Percentiles rank a stretch among this genome's conserved stretches.
phyloP scores from a whole-genome alignment of 2,888 invertebrate species.

The Timema cristinae region DNA sequence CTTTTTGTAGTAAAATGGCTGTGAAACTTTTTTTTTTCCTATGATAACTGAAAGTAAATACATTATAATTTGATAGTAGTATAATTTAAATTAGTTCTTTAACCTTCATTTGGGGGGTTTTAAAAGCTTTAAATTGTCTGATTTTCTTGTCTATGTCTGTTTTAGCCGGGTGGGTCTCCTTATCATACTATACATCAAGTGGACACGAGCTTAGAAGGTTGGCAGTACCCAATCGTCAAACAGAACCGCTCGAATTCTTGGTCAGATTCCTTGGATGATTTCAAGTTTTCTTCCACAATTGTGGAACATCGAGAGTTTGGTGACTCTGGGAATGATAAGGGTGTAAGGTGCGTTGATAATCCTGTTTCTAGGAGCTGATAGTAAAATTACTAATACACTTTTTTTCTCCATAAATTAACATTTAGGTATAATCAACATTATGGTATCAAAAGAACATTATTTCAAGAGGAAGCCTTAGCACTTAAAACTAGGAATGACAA shows the following conservation, averaged over 20 bases:
- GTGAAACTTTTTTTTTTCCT: too few relatives aligned
- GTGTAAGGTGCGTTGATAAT: constrained; percentile 23
- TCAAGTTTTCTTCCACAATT: constrained; percentile 44
- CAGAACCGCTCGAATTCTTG: constrained; percentile 79
- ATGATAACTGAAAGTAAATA: too few relatives aligned
- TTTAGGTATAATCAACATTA: too few relatives aligned
- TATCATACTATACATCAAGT: constrained; percentile 84
- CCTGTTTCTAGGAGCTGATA: too few relatives aligned
- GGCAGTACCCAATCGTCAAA: constrained; percentile 66
- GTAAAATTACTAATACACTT: too few relatives aligned
- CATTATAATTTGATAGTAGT: too few relatives aligned
- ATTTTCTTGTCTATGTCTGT: constrained; percentile 25
- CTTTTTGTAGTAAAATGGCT: too few relatives aligned
- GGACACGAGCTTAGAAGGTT: constrained; percentile 73
- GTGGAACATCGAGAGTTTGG: constrained; percentile 34
- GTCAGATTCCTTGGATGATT: constrained; percentile 79
- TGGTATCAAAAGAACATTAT: too few relatives aligned
- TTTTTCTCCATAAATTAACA: too few relatives aligned
- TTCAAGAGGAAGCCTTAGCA: too few relatives aligned
- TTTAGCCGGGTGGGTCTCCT: constrained; percentile 73
- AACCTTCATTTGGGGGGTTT: not conserved
- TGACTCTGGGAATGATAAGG: constrained; percentile 24
- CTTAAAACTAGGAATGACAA: too few relatives aligned
- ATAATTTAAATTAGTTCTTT: not conserved
- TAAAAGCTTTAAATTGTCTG: too few relatives aligned